These are phyloP conservation scores for Hedychridium roseum DNA, from an alignment of 2,888 invertebrate species.

Conservation along the genomic window DNA sequence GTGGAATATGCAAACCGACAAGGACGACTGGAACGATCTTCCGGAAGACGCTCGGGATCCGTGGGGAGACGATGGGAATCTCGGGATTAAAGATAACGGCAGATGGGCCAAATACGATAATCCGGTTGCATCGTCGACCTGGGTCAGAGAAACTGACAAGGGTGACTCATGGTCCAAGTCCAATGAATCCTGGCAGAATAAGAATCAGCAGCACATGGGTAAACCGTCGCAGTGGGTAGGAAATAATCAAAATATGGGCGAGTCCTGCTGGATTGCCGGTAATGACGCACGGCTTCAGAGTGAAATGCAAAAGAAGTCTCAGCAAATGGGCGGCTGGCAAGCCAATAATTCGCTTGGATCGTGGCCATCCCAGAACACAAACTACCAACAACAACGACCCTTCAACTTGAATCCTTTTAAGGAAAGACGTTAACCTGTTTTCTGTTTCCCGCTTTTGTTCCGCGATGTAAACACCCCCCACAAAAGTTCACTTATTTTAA, in stretches of 20 bases:
- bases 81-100: constrained; percentile 32
- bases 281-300: too few species aligned
- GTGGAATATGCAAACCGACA: constrained; percentile 38
- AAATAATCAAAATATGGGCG: constrained; percentile 23
- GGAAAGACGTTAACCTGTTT: constrained; percentile 41
- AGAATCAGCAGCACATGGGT: constrained; percentile 2
- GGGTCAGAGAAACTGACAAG: constrained; percentile 35
- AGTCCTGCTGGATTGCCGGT: constrained; percentile 34
- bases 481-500: too few species aligned
- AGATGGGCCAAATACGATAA: constrained; percentile 30
- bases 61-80: constrained; percentile 55
- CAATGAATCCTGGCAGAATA: constrained; percentile 41
- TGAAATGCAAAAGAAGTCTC: constrained; percentile 19
- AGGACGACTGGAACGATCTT: constrained; percentile 55
- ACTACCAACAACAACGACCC: constrained; percentile 30
- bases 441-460: too few species aligned
- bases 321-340: constrained; percentile 40
- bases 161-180: constrained; percentile 34
- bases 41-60: constrained; percentile 61
- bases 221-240: constrained; percentile 23
- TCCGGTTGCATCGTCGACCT: constrained; percentile 21
- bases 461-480: too few species aligned
- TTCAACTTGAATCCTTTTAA: constrained; percentile 39
- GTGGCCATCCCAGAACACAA: constrained; percentile 40
- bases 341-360: constrained; percentile 23